Base-by-base conservation (phyloP, 1,140 invertebrate species). In the Pseudomyrmex sp. region DNA sequence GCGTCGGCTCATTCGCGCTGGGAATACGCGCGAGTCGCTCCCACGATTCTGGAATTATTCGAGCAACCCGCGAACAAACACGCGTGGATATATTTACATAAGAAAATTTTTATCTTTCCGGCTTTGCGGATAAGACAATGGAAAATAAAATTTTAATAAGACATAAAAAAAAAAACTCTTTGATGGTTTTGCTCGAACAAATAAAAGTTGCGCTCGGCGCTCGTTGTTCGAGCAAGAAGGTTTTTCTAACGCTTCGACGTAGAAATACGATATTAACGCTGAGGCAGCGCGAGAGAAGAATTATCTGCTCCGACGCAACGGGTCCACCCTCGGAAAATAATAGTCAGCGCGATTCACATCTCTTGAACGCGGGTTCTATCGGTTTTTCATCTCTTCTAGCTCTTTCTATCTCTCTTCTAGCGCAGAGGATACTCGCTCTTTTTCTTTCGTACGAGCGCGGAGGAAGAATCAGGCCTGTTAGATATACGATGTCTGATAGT, bases 401-500 rank as follows among this genome's bases (percentile, higher is more conserved):
- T 72, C 58, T 66, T 13, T 44, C 35, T 35, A 1, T 35, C n/a
- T 83, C 46, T 69, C 26, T 63, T 46, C 44, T 52, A 50, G 15
- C n/a, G 44, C 59, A 72, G 46, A 59, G 72, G 59, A 76, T 84
- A 59, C 62, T 86, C 44, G 46, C 46, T 35, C 23, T 35, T 46
- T 80, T 5, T 80, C 20, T 12, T 52, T 52, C 48, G 10, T 61
- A 15, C 63, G 44, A 23, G 9, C 46, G 76, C 35, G 35, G 35
- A 13, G 63, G 69, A 88, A 83, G 80, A 85, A 75, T 86, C 74
- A 69, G 13, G n/a, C 84, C 82, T 88, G 73, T 20, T 85, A 86
- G 84, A 88, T 88, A 87, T 85, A 70, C 74, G 80, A 80, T 74
- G 59, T 15, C 52, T 58, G 86, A 88, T 88, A 85, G 69, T 52